These are phyloP conservation scores for Kuschelorhynchus macadamiae DNA, from an alignment of 2,888 invertebrate genomes.

Conservation along the genomic window DNA sequence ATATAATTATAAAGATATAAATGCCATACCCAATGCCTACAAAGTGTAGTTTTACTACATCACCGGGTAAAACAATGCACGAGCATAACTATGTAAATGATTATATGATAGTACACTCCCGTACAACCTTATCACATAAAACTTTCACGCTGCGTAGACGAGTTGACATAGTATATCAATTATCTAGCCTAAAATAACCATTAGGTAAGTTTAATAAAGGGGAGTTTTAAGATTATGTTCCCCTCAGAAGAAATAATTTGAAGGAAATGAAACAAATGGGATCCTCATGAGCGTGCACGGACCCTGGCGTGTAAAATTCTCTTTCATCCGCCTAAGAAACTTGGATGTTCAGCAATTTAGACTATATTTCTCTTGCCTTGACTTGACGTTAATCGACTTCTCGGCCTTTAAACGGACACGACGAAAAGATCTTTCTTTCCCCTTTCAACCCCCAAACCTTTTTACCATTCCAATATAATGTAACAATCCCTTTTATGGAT, in stretches of 20 bases:
- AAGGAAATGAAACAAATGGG: slow-evolving; percentile 65
- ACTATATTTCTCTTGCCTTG: slow-evolving; percentile 68
- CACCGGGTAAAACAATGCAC: too few species aligned
- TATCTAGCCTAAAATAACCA: slow-evolving; percentile 45
- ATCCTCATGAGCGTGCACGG: slow-evolving; percentile 52
- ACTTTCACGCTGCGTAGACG: slow-evolving; percentile 30
- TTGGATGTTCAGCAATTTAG: slow-evolving; percentile 68
- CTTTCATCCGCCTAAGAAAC: slow-evolving; percentile 44
- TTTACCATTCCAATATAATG: slow-evolving; percentile 28
- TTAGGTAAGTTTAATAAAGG: slow-evolving; percentile 54
- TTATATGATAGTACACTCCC: too few species aligned
- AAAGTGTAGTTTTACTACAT: too few species aligned
- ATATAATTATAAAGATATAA: too few species aligned
- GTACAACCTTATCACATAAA: slow-evolving; percentile 25
- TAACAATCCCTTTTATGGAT: slow-evolving; percentile 25
- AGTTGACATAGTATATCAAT: slow-evolving; percentile 38
- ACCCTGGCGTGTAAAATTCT: slow-evolving; percentile 62
- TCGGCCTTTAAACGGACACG: slow-evolving; percentile 57
- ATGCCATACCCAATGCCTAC: too few species aligned
- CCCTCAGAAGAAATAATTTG: slow-evolving; percentile 59
- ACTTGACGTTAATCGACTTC: slow-evolving; percentile 69
- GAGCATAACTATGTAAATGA: too few species aligned
- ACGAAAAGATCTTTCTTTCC: slow-evolving; percentile 42
- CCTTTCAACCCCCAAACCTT: slow-evolving; percentile 16
- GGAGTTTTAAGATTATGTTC: slow-evolving; percentile 52